Evolutionary conservation across 2,888 invertebrate genomes (phyloP).

Genomic region (Spisula subtruncata): DNA sequence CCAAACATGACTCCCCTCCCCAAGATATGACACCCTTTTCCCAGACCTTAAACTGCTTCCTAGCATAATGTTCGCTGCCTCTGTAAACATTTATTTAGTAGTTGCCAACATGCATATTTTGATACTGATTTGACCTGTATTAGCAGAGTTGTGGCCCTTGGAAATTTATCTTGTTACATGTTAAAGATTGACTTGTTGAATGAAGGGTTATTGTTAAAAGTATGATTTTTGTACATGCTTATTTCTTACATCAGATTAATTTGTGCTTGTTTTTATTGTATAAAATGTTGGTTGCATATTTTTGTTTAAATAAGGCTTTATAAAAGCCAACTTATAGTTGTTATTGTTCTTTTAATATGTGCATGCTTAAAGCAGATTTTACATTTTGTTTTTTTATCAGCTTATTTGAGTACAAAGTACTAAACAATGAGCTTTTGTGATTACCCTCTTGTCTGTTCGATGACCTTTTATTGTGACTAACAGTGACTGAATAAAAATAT

Average conservation of each 20-base stretch:
- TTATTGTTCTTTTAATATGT: constrained; percentile 8
- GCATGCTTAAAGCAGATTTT: constrained; percentile 24
- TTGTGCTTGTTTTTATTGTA: constrained; percentile 11
- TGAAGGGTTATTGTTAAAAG: neutral
- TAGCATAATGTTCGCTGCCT: no score
- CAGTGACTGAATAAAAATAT: neutral
- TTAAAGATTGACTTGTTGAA: neutral
- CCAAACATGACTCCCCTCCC: no score
- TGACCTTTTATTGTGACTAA: neutral
- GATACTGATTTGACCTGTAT: no score
- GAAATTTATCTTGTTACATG: neutral
- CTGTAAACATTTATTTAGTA: no score
- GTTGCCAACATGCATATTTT: no score
- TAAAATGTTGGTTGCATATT: constrained; percentile 21
- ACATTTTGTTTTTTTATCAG: constrained; percentile 13
- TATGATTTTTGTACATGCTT: neutral
- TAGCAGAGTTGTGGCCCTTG: no score
- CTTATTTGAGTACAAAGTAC: neutral
- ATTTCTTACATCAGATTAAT: neutral
- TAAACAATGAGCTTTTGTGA: neutral
- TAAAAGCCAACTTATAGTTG: neutral
- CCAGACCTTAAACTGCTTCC: no score
- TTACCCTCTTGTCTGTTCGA: neutral
- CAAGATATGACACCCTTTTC: no score
- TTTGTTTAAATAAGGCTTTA: constrained; percentile 5